Conservation (phyloP, 2,888 invertebrate genomes). For the Rhagophthalmus giganteus region DNA sequence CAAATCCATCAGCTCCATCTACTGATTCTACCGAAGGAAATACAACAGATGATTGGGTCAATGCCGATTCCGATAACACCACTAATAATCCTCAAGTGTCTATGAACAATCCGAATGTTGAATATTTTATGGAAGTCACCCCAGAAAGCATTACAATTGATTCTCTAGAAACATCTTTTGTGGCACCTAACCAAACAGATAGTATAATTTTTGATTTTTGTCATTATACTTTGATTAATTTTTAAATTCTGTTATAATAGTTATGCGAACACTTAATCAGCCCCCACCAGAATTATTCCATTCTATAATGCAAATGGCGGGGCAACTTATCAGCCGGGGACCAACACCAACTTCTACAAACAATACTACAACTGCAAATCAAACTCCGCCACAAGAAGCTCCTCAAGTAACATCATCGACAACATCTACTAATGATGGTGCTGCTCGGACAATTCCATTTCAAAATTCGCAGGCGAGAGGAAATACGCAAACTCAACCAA, state of each 20-base stretch:
- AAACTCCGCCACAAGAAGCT: background rate
- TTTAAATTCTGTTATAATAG: too few species aligned
- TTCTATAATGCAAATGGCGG: slow-evolving; percentile 61
- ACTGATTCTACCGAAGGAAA: slow-evolving; percentile 4
- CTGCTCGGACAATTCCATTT: slow-evolving; percentile 41
- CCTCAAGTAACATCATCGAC: slow-evolving; percentile 5
- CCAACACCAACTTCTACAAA: slow-evolving; percentile 29
- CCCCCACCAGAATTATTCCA: slow-evolving; percentile 60
- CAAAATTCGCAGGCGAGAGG: slow-evolving; percentile 60
- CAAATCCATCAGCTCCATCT: too few species aligned
- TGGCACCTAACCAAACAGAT: slow-evolving; percentile 45
- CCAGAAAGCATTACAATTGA: slow-evolving; percentile 56
- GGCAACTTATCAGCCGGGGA: slow-evolving; percentile 53
- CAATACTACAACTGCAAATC: slow-evolving; percentile 28
- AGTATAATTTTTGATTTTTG: too few species aligned
- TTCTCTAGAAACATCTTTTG: slow-evolving; percentile 48
- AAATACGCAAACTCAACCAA: slow-evolving; percentile 70
- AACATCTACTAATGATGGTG: slow-evolving; percentile 17
- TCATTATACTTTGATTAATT: too few species aligned
- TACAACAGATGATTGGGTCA: too few species aligned
- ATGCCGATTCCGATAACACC: background rate
- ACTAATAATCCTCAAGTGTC: slow-evolving; percentile 27
- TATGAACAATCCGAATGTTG: slow-evolving; percentile 56
- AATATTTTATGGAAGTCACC: slow-evolving; percentile 65
- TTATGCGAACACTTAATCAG: too few species aligned